A percentile compares a stretch with the other conserved stretches of the same genome.
Conservation (phyloP, 2,888 invertebrate species). For the Lamellibrachia columna region DNA sequence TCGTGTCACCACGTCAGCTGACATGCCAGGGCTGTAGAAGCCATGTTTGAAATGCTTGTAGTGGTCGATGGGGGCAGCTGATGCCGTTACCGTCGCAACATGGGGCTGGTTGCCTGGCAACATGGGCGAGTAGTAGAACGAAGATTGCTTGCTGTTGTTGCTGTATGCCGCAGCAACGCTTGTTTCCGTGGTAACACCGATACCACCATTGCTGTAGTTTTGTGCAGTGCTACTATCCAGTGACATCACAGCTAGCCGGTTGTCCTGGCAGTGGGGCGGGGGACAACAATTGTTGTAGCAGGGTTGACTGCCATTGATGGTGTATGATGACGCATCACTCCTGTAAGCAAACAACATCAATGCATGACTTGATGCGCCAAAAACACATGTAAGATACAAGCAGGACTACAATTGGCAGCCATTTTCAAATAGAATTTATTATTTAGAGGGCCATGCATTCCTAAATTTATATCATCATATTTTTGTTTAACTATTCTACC, state of each 20-base stretch:
- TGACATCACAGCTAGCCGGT: conserved; percentile 11
- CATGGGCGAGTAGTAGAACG: background rate
- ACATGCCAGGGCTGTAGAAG: background rate
- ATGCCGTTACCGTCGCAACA: background rate
- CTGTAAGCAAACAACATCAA: background rate
- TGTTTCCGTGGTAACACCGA: background rate
- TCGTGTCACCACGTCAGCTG: background rate
- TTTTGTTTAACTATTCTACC: no score
- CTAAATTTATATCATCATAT: no score
- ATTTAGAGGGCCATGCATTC: no score
- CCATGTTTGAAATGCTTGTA: conserved; percentile 7
- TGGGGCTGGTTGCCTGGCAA: conserved; percentile 2
- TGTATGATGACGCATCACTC: background rate
- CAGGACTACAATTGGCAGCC: no score
- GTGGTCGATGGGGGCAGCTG: background rate
- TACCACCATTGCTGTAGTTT: conserved; percentile 16
- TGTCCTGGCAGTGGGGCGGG: background rate
- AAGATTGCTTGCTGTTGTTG: background rate
- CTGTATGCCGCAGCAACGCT: background rate
- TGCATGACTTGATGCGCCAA: background rate
- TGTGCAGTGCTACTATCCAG: conserved; percentile 8
- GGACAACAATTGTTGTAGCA: conserved; percentile 8
- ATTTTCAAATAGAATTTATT: no score
- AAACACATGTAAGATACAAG: background rate
- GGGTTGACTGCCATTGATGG: background rate